Evolutionary conservation across 2,113 vertebrate species (phyloP).

Genomic region (Heterotilapia buettikoferi): DNA sequence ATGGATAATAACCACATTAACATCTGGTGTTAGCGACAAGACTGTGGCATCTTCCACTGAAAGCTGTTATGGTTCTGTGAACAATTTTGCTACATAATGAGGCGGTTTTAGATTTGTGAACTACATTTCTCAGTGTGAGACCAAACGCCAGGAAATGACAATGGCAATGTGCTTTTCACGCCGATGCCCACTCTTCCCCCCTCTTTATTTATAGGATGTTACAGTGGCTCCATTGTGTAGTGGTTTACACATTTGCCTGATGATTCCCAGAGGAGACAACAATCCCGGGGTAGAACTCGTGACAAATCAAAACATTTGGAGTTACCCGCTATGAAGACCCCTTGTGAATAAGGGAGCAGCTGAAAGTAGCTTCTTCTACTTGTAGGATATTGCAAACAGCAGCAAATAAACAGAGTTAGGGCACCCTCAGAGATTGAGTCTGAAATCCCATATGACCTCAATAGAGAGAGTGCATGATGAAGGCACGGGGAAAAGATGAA

Average conservation of each 20-base stretch:
- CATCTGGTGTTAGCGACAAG: background rate
- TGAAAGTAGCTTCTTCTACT: background rate
- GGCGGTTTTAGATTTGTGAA: conserved; percentile 8
- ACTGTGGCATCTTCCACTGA: background rate
- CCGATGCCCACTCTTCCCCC: background rate
- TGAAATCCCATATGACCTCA: conserved; percentile 44
- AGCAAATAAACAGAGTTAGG: conserved; percentile 20
- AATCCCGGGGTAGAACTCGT: background rate
- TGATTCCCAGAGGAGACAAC: background rate
- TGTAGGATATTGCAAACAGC: conserved; percentile 22
- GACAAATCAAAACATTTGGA: background rate
- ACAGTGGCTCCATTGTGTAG: background rate
- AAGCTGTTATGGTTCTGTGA: conserved; percentile 7
- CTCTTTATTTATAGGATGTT: background rate
- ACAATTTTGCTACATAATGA: background rate
- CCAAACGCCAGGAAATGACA: conserved; percentile 12
- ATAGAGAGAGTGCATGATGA: background rate
- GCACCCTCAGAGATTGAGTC: conserved; percentile 12
- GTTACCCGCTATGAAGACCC: background rate
- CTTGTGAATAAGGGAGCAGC: background rate
- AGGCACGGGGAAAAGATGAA: background rate
- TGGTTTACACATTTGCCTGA: background rate
- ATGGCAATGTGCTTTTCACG: background rate
- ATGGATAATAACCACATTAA: conserved; percentile 7
- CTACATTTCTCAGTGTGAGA: background rate